phyloP scores from a whole-genome alignment of 2,888 invertebrate species.

The Smittia aterrima region DNA sequence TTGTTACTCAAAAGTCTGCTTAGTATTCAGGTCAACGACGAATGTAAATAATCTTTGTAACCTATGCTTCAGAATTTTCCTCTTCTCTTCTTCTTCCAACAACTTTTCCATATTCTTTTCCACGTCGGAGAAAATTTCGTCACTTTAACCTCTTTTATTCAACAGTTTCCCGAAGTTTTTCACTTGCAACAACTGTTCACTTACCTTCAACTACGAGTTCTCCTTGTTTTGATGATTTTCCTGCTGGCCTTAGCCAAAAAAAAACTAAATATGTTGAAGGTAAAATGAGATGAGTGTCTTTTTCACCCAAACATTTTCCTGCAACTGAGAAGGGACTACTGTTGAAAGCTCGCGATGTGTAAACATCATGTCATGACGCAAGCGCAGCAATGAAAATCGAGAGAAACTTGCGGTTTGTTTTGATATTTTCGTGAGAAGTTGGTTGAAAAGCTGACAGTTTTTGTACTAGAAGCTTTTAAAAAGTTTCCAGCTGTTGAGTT shows the following conservation, averaged over 20 bases:
- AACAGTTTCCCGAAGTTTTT: not conserved
- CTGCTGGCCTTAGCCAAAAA: not conserved
- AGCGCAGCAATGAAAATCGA: not conserved
- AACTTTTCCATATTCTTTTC: not conserved
- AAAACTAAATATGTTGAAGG: constrained; percentile 40
- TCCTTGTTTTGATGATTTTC: not conserved
- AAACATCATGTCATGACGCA: not conserved
- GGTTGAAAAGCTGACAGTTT: not conserved
- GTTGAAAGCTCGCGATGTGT: constrained; percentile 19
- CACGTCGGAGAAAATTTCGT: too few relatives aligned
- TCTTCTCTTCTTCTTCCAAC: not conserved
- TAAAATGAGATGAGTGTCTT: constrained; percentile 34
- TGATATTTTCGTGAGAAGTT: constrained; percentile 4
- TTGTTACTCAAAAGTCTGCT: too few relatives aligned
- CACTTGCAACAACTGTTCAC: not conserved
- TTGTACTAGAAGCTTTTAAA: constrained; percentile 2
- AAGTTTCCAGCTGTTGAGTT: not conserved
- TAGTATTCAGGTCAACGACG: not conserved
- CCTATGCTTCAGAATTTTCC: not conserved
- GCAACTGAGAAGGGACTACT: constrained; percentile 19
- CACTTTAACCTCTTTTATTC: too few relatives aligned
- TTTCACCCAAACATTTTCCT: constrained; percentile 42
- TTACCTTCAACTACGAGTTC: not conserved
- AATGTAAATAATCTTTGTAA: not conserved
- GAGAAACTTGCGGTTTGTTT: not conserved